Conservation (phyloP, 2,888 invertebrate species). For the Dicyrtomina minuta region DNA sequence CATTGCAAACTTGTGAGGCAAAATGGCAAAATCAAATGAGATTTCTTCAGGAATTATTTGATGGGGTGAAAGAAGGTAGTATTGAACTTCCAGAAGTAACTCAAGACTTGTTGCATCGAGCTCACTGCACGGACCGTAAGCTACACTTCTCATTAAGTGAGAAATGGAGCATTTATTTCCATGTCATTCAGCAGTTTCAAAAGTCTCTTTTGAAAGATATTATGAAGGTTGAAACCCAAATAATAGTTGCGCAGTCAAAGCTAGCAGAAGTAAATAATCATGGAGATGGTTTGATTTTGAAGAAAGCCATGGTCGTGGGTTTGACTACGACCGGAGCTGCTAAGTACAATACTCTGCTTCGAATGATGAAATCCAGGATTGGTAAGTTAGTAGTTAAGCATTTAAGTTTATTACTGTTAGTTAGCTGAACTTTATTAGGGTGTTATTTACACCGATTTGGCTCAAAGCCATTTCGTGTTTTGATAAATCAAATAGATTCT, state of each 20-base stretch:
- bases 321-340: slow-evolving; percentile 79
- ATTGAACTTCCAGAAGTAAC: slow-evolving; percentile 39
- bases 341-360: slow-evolving; percentile 64
- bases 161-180: slow-evolving; percentile 46
- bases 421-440: no score
- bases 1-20: no score
- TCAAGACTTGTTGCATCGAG: slow-evolving; percentile 23
- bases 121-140: background rate
- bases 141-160: background rate
- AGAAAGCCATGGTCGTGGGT: slow-evolving; percentile 60
- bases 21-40: background rate
- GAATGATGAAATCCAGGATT: slow-evolving; percentile 16
- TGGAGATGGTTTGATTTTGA: slow-evolving; percentile 39
- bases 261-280: slow-evolving; percentile 27
- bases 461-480: no score
- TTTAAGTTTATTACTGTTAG: no score
- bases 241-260: slow-evolving; percentile 57
- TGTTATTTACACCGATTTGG: no score
- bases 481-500: no score
- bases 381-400: no score
- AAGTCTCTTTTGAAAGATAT: slow-evolving; percentile 50
- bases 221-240: slow-evolving; percentile 61
- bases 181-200: slow-evolving; percentile 44
- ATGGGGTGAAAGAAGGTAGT: slow-evolving; percentile 24
- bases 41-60: slow-evolving; percentile 21